A percentile compares a stretch with the other conserved stretches of the same genome.
Conservation (phyloP, 1,140 invertebrate species). For the Drosophila athabasca region DNA sequence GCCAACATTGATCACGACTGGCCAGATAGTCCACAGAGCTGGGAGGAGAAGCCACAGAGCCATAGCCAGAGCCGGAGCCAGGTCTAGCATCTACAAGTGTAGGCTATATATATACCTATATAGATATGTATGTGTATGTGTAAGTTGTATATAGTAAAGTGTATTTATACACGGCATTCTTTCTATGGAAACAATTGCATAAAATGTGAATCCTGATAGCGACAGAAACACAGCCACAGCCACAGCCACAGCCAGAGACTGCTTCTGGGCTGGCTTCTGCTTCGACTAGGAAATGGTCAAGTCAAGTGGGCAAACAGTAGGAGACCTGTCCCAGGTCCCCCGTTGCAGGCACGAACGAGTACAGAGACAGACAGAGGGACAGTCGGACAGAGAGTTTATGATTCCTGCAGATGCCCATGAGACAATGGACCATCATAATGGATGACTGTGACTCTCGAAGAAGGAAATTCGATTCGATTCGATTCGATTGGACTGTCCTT, state of each 20-base stretch:
- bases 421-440: slow-evolving; percentile 41
- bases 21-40: slow-evolving; percentile 58
- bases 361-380: background rate
- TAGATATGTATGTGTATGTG: slow-evolving; percentile 4
- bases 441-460: background rate
- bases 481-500: background rate
- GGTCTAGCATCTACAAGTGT: slow-evolving; percentile 46
- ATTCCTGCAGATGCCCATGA: slow-evolving; percentile 33
- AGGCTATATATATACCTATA: slow-evolving; percentile 20
- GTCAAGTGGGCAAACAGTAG: slow-evolving; percentile 56
- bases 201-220: slow-evolving; percentile 81
- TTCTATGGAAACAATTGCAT: slow-evolving; percentile 82
- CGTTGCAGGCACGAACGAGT: background rate
- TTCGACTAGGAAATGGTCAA: slow-evolving; percentile 35
- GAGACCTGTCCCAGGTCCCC: slow-evolving; percentile 10
- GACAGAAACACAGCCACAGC: slow-evolving; percentile 38
- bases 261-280: background rate
- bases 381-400: slow-evolving; percentile 33
- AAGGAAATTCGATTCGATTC: background rate
- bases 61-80: no score
- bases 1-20: slow-evolving; percentile 76
- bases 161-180: slow-evolving; percentile 75
- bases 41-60: background rate
- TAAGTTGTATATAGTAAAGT: background rate
- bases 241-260: slow-evolving; percentile 1